phyloP scores from a whole-genome alignment of 2,888 invertebrate species.

The Meta bourneti region DNA sequence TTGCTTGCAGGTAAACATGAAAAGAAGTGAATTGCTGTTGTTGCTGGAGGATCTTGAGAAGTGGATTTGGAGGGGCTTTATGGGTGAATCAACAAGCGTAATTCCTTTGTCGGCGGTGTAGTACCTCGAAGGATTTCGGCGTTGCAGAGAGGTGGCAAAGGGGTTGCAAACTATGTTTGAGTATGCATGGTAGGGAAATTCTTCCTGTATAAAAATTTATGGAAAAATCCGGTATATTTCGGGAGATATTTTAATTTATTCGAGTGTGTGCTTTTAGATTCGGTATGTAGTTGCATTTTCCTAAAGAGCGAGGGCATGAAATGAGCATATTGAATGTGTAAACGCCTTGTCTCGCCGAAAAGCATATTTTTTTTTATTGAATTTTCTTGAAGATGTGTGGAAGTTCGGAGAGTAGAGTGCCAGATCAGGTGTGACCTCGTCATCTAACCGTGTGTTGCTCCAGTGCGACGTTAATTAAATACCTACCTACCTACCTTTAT shows the following conservation, averaged over 20 bases:
- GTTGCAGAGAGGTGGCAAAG: background rate
- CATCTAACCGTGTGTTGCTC: no score
- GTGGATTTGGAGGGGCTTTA: slow-evolving; percentile 1
- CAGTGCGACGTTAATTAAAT: no score
- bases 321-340: no score
- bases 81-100: background rate
- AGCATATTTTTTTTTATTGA: no score
- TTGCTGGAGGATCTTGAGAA: background rate
- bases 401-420: no score
- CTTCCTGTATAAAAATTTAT: no score
- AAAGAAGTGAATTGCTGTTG: background rate
- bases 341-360: no score
- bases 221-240: background rate
- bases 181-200: background rate
- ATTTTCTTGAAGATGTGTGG: no score
- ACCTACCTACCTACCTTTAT: no score
- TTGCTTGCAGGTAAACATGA: slow-evolving; percentile 8
- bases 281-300: no score
- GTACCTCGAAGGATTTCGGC: background rate
- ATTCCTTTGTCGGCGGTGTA: background rate
- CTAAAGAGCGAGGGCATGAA: no score
- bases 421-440: no score
- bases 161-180: background rate
- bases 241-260: background rate
- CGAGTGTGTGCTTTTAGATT: background rate